Percentiles rank a stretch among this genome's conserved stretches.
Evolutionary conservation across 2,888 invertebrate genomes (phyloP).

Genomic region (Drosophila falleni): DNA sequence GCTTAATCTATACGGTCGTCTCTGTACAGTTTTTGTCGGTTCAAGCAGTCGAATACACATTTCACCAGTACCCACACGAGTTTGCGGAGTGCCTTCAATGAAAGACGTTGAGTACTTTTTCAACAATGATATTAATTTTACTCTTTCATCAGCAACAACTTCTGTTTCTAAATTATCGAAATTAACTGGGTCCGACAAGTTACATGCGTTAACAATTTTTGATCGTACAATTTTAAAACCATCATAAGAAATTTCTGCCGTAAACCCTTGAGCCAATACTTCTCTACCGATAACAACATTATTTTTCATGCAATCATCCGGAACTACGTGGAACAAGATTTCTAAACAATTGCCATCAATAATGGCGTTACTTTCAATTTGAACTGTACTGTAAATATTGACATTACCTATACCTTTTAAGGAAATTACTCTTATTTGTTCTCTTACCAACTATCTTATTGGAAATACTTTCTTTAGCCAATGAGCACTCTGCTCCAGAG

Average conservation of each 20-base stretch:
- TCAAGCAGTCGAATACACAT: too few relatives aligned
- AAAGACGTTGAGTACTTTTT: neutral
- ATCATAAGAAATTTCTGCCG: neutral
- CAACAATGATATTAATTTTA: neutral
- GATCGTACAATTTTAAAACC: neutral
- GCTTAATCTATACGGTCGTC: too few relatives aligned
- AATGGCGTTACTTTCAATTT: neutral
- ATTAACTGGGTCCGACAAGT: neutral
- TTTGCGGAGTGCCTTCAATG: too few relatives aligned
- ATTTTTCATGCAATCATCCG: neutral
- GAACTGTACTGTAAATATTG: neutral
- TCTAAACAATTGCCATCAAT: conserved; percentile 3
- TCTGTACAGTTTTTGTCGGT: too few relatives aligned
- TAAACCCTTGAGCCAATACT: conserved; percentile 10
- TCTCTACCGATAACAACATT: conserved; percentile 8
- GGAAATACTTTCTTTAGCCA: neutral
- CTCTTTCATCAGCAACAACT: neutral
- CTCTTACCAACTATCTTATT: neutral
- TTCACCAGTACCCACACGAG: too few relatives aligned
- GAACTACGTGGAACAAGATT: neutral
- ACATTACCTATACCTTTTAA: conserved; percentile 3
- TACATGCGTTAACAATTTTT: neutral
- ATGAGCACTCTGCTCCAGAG: too few relatives aligned
- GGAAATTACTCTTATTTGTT: neutral
- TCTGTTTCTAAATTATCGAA: neutral